These are phyloP conservation scores for Xiphorhynchus erythropygius DNA, from an alignment of 2,797 vertebrate genomes.

Conservation along the genomic window DNA sequence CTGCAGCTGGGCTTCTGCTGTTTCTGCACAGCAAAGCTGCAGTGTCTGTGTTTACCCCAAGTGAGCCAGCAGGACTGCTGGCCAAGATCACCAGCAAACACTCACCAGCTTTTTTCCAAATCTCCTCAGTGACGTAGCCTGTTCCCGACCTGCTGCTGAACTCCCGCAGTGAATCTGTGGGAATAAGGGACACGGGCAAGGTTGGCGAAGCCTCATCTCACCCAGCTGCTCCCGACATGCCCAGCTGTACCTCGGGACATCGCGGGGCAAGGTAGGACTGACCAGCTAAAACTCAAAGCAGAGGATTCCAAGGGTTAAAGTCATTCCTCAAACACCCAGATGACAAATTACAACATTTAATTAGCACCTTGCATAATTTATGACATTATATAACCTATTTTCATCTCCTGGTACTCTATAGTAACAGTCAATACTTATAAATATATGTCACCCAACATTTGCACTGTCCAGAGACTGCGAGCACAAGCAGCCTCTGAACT, in stretches of 20 bases:
- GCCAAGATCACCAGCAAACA: not conserved
- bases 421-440: not conserved
- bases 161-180: constrained; percentile 90
- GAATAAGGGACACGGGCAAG: not conserved
- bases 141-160: constrained; percentile 87
- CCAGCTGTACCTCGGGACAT: fast-evolving
- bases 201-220: constrained; percentile 19
- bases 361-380: constrained; percentile 53
- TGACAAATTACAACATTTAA: constrained; percentile 47
- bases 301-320: not conserved
- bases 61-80: fast-evolving
- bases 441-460: not conserved
- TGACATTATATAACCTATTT: not conserved
- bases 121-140: constrained; percentile 96
- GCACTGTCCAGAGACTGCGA: not conserved
- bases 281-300: not conserved
- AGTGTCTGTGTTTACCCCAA: not conserved
- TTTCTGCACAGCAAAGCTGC: not conserved
- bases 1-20: not conserved
- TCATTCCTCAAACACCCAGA: not conserved
- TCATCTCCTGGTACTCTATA: not conserved
- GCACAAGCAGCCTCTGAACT: not conserved
- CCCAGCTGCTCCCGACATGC: not conserved
- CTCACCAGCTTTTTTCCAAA: constrained; percentile 98
- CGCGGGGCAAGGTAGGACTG: not conserved